Evolutionary conservation across 2,113 vertebrate genomes (phyloP).

Genomic region (Setophaga petechia): DNA sequence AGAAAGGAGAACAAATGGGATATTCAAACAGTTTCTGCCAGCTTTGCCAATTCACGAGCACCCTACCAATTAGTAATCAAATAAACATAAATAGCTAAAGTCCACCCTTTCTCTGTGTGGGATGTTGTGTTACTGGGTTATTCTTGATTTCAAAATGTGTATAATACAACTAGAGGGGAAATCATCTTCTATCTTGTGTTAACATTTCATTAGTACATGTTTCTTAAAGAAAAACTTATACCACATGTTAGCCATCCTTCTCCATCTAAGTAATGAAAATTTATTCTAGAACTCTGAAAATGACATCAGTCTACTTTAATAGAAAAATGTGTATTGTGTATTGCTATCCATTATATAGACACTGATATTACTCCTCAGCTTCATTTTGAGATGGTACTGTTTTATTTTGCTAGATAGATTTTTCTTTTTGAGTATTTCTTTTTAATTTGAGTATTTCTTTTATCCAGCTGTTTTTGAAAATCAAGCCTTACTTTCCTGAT

Average conservation of each 20-base stretch:
- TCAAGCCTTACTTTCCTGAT: not conserved
- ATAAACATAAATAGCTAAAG: not conserved
- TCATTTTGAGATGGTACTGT: accelerated
- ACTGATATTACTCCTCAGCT: not conserved
- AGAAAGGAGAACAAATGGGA: not conserved
- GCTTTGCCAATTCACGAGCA: not conserved
- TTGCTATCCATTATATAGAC: not conserved
- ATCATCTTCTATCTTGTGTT: not conserved
- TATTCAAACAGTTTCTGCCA: not conserved
- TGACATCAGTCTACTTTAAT: not conserved
- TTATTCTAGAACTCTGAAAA: not conserved
- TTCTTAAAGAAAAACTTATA: not conserved
- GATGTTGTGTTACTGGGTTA: not conserved
- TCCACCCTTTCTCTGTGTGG: not conserved
- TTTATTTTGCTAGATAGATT: not conserved
- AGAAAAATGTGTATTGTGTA: not conserved
- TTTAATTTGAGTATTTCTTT: not conserved
- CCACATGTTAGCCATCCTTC: not conserved
- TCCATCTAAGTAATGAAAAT: not conserved
- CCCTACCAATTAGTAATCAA: not conserved
- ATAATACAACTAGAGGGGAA: not conserved
- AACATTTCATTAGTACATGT: not conserved
- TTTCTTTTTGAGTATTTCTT: not conserved
- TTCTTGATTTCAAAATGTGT: not conserved
- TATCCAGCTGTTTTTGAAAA: not conserved